These are phyloP conservation scores for Lasioglossum oenotherae DNA, from an alignment of 2,888 invertebrate genomes.

Conservation along the genomic window DNA sequence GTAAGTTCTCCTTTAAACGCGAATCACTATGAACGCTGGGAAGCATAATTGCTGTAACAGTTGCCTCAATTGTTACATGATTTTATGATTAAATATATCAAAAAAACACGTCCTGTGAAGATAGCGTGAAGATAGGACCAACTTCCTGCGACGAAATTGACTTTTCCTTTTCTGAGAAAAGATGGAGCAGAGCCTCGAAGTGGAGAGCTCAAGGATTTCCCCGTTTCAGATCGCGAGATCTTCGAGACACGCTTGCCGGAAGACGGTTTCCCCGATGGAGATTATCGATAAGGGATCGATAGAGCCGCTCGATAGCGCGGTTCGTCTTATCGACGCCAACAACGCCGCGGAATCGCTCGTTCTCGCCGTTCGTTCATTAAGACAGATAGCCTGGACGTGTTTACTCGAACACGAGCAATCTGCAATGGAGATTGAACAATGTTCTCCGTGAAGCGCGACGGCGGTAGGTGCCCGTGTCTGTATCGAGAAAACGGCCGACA, in stretches of 20 bases:
- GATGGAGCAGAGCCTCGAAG: not conserved
- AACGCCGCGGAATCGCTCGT: not conserved
- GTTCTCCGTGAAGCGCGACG: not conserved
- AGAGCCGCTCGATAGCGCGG: not conserved
- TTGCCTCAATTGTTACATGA: not conserved
- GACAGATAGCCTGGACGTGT: not conserved
- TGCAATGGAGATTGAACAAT: slow-evolving; percentile 5
- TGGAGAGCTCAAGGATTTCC: slow-evolving; percentile 15
- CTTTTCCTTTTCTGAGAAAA: not conserved
- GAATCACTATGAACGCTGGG: not conserved
- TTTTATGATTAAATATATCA: no score
- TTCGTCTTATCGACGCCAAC: not conserved
- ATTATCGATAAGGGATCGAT: slow-evolving; percentile 24
- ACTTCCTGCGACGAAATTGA: not conserved
- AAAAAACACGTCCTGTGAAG: not conserved
- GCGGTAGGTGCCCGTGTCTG: not conserved
- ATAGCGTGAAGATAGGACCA: not conserved
- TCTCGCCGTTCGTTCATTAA: not conserved
- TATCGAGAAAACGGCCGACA: not conserved
- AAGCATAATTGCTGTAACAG: not conserved
- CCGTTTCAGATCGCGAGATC: not conserved
- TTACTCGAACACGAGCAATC: not conserved
- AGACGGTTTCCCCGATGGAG: not conserved
- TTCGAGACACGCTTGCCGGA: not conserved
- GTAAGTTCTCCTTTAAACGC: not conserved